Base-by-base conservation (phyloP, 2,888 invertebrate species). In the Perithous albicinctus region DNA sequence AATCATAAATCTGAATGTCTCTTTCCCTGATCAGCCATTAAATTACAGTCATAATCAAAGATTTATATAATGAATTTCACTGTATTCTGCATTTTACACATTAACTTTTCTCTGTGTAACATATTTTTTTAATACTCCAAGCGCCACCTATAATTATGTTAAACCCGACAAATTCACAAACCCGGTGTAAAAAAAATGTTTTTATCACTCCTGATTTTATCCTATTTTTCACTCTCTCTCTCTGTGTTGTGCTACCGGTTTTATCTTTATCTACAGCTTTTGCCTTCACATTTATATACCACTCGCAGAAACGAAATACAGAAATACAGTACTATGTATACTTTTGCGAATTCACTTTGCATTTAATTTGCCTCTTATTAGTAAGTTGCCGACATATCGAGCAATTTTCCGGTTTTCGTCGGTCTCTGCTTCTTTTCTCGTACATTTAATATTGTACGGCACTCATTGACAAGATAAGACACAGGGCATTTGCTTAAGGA, bases 181-280 rank as follows among this genome's bases (percentile, higher is more conserved):
- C 3, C n/a, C 3, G 41, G 3, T 12, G 10, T n/a, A 12, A n/a
- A 41, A 41, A 41, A 41, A 41, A 12, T 41, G n/a, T 41, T n/a
- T n/a, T 41, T 41, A 41, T 41, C 41, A n/a, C 41, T 41, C n/a
- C 23, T 23, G 48, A 23, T 51, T 23, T 20, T 51, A 23, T 4
- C 20, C 20, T 51, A 51, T 51, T 10, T 51, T 51, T 51, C 20
- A 23, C 20, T 51, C 48, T 5, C 10, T 51, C 20, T 51, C 20
- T 51, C 48, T 5, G 20, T 51, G 48, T 51, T 51, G 48, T 20
- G 48, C 48, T 51, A 51, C 48, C 6, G 48, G 48, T 51, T n/a
- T n/a, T n/a, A n/a, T n/a, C n/a, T n/a, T n/a, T 51, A 51, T 51
- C 48, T 23, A 2, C 10, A 23, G 8, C 8, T 51, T 10, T 8